Conservation (phyloP, 2,113 vertebrate species). For the Myotis lucifugus region DNA sequence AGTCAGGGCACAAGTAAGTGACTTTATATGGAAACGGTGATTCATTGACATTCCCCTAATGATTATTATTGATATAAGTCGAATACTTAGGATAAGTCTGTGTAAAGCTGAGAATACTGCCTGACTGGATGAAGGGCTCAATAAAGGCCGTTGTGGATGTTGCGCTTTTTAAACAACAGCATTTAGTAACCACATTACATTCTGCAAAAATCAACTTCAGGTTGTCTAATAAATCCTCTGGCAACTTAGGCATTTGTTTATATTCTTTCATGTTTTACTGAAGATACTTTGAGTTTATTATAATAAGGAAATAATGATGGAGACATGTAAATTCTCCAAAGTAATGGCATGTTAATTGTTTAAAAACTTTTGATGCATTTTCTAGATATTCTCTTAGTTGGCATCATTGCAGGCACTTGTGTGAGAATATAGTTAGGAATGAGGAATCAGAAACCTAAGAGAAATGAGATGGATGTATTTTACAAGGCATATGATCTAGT, state of each 20-base stretch:
- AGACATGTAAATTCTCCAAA: not conserved
- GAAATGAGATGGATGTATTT: not conserved
- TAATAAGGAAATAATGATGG: not conserved
- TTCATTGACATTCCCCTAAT: not conserved
- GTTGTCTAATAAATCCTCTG: not conserved
- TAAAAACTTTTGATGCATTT: not conserved
- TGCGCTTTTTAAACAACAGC: not conserved
- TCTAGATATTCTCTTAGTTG: not conserved
- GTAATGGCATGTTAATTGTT: not conserved
- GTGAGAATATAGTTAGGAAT: not conserved
- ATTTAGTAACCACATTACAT: not conserved
- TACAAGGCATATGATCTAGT: not conserved
- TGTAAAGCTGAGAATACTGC: not conserved
- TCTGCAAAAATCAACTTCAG: not conserved
- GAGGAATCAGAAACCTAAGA: not conserved
- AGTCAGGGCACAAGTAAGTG: conserved; percentile 98
- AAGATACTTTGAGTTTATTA: not conserved
- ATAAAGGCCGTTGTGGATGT: not conserved
- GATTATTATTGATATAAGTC: not conserved
- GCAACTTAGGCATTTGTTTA: not conserved
- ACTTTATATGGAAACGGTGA: not conserved
- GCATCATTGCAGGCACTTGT: not conserved
- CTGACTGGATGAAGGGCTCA: not conserved
- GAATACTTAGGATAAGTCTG: not conserved
- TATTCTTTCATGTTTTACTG: not conserved